phyloP scores from a whole-genome alignment of 2,888 invertebrate species.

The Sussaba pulchella region DNA sequence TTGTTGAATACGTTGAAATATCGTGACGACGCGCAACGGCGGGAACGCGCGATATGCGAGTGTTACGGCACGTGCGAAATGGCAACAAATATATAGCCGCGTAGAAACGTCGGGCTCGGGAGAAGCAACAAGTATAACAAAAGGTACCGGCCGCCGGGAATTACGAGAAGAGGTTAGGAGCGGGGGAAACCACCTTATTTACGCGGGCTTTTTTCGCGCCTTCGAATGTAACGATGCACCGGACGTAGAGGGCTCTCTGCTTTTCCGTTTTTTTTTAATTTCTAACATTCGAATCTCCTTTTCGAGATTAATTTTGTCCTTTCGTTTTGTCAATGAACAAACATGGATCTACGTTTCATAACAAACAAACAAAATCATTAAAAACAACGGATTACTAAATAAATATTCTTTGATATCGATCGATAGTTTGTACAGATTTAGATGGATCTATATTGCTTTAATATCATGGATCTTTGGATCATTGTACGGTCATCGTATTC shows the following conservation, averaged over 20 bases:
- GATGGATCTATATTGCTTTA: too few relatives aligned
- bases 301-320: too few relatives aligned
- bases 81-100: too few relatives aligned
- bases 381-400: conserved; percentile 66
- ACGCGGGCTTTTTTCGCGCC: conserved; percentile 76
- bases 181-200: conserved; percentile 44
- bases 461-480: too few relatives aligned
- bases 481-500: too few relatives aligned
- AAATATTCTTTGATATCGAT: conserved; percentile 65
- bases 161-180: too few relatives aligned
- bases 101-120: too few relatives aligned
- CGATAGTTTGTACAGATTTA: not conserved
- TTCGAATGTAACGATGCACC: conserved; percentile 31
- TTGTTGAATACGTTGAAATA: not conserved
- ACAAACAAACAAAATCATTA: not conserved
- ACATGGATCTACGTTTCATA: not conserved
- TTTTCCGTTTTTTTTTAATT: conserved; percentile 15
- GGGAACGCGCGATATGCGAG: conserved; percentile 12
- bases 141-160: too few relatives aligned
- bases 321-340: too few relatives aligned
- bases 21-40: conserved; percentile 11
- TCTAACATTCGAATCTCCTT: too few relatives aligned
- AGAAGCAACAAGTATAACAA: conserved; percentile 47
- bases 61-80: conserved; percentile 2
- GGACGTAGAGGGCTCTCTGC: conserved; percentile 71